Conservation (phyloP, 1,140 invertebrate genomes). For the Aphaenogaster rudis region DNA sequence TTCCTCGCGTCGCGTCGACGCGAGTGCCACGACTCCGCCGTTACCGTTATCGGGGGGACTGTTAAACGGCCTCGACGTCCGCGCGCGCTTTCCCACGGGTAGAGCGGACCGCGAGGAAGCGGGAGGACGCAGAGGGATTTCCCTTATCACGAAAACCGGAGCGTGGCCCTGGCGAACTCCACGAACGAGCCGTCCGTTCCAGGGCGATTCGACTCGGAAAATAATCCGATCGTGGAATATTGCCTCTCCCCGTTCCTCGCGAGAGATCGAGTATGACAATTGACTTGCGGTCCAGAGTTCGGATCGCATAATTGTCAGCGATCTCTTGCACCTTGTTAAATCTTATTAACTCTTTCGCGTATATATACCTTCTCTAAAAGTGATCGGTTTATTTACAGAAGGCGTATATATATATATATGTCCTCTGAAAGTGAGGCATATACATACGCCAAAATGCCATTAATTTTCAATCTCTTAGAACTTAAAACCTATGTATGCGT, state of each 20-base stretch:
- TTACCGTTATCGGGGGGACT: conserved; percentile 51
- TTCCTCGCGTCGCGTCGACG: background rate
- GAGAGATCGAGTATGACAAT: background rate
- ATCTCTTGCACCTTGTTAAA: background rate
- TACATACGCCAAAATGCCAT: too few species aligned
- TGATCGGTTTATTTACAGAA: too few species aligned
- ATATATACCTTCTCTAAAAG: too few species aligned
- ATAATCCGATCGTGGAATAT: conserved; percentile 14
- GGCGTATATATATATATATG: too few species aligned
- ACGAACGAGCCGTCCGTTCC: background rate
- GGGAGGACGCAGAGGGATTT: conserved; percentile 15
- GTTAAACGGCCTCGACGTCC: conserved; percentile 33
- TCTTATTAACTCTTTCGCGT: background rate
- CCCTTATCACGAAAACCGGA: conserved; percentile 12
- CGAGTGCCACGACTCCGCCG: conserved; percentile 52
- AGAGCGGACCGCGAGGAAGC: background rate
- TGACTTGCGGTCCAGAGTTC: background rate
- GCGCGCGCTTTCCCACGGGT: conserved; percentile 61
- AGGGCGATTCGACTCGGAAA: background rate
- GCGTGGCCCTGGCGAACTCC: background rate
- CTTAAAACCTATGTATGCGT: too few species aligned
- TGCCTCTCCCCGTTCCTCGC: background rate
- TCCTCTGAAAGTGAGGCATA: too few species aligned
- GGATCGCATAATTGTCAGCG: background rate
- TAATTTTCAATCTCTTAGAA: too few species aligned